Base-by-base conservation (phyloP, 2,797 vertebrate species). In the Melanotaenia trifasciata region DNA sequence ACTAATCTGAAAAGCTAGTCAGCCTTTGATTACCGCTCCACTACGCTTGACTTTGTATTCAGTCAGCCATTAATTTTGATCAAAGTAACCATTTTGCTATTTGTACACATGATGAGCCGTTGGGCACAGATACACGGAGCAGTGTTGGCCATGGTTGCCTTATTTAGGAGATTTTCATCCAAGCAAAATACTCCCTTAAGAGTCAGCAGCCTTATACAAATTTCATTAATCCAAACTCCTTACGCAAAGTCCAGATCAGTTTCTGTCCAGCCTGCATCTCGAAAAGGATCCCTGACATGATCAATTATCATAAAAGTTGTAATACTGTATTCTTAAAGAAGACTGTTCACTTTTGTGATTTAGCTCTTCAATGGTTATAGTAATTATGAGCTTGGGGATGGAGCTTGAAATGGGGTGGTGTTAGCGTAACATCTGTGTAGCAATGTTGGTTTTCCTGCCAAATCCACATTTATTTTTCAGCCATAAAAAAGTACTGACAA, bases 1-100 rank as follows among this genome's bases (percentile, higher is more conserved):
- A 72, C 74, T 67, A 66, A 66, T 78, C 63, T 62, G 58, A 75
- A 28, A n/a, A 72, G 73, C 38, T 57, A 40, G 64, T 38, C 57
- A 30, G 32, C 60, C 58, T 45, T 66, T 87, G 18, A 80, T 81
- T 74, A 54, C 20, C 0, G 58, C 81, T 83, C 70, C 63, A 58
- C 40, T 10, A 30, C 58, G 77, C 2, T 32, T 58, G 62, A 43
- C 61, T 47, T 61, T 3, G n/a, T 38, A 36, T 58, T 72, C 78
- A 67, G 13, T 67, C 75, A 84, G 64, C 64, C 56, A 59, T 85
- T 78, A 4, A 70, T 80, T 88, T 74, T 76, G 75, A 84, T 87
- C 67, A 87, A 74, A 74, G 20, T 24, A 57, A 45, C 10, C 45
- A 16, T 24, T 0, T 57, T 20, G 18, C 22, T 38, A 47, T 26